Evolutionary conservation across 2,113 vertebrate genomes (phyloP), one percentile per base, ranked within the genome.

Genomic region (Podarcis muralis): DNA sequence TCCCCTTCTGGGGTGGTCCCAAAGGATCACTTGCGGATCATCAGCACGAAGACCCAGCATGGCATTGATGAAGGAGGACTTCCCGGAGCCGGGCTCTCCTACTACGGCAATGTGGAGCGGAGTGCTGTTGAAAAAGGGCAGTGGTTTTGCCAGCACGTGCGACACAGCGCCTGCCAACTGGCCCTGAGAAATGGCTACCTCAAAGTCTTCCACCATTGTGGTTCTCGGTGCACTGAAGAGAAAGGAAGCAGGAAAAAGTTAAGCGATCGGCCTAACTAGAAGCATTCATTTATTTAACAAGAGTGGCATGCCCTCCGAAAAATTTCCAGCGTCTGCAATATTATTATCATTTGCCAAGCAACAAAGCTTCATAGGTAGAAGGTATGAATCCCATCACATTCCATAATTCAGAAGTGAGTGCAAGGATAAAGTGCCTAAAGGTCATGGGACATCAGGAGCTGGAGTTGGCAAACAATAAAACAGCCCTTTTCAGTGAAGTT

Each of bases 1-100:
- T 43, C 43, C 43, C 43, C 43, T 43, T 43, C 43, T 6, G 1
- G 43, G 43, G 43, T 43, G 43, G 43, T 43, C 43, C 43, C 43
- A 43, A 43, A 43, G 43, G 43, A 43, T 43, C 43, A 43, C 43
- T 43, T 43, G 43, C 1, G 43, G 6, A 43, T 95, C 93, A 5
- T 35, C 77, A 5, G 87, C 82, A 48, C 23, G 57, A 23, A 93
- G 72, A 27, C 90, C 92, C 68, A 92, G 83, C 35, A 96, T 76
- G 30, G 90, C 78, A 77, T 96, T 96, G 75, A 96, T 65, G 4
- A 96, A 57, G 71, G 95, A 96, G 40, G 94, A 94, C 27, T 92
- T 92, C 40, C 89, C 87, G 6, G 69, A 6, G 0, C 57, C 81
- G 18, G 92, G 78, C 16, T 91, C 88, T 23, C 93, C 93, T 62